A percentile compares a stretch with the other conserved stretches of the same genome.
phyloP scores from a whole-genome alignment of 2,113 vertebrate species.

The Daubentonia madagascariensis region DNA sequence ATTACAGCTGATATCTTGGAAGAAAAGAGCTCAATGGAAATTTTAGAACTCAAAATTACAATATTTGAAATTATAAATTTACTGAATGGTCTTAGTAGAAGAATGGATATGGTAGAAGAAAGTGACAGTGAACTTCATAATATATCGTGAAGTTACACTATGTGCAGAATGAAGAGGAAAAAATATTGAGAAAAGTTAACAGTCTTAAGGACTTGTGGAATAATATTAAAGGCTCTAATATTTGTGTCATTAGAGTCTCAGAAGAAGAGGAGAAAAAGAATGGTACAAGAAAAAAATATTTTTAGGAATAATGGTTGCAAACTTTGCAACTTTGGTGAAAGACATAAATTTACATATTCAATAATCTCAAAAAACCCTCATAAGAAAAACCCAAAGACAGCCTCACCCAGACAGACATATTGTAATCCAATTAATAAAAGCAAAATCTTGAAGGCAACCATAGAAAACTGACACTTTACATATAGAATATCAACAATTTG shows the following conservation, averaged over 20 bases:
- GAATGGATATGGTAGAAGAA: background rate
- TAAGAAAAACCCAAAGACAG: background rate
- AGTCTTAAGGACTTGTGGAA: background rate
- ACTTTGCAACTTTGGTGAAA: background rate
- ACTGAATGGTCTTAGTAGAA: background rate
- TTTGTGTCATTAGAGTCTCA: background rate
- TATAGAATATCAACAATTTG: background rate
- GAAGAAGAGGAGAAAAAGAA: background rate
- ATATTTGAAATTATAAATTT: background rate
- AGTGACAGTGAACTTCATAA: background rate
- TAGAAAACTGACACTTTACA: background rate
- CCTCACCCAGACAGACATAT: background rate
- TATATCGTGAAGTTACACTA: background rate
- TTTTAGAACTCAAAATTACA: background rate
- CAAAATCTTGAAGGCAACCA: background rate
- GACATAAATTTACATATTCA: background rate
- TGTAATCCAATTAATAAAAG: background rate
- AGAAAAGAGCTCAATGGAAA: background rate
- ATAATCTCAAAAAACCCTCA: background rate
- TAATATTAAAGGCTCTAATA: background rate
- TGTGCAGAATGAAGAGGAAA: background rate
- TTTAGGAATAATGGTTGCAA: background rate
- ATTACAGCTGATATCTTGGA: background rate
- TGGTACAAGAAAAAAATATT: background rate
- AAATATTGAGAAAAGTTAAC: background rate